Conservation (phyloP, 2,113 vertebrate genomes). For the Salminus brasiliensis region DNA sequence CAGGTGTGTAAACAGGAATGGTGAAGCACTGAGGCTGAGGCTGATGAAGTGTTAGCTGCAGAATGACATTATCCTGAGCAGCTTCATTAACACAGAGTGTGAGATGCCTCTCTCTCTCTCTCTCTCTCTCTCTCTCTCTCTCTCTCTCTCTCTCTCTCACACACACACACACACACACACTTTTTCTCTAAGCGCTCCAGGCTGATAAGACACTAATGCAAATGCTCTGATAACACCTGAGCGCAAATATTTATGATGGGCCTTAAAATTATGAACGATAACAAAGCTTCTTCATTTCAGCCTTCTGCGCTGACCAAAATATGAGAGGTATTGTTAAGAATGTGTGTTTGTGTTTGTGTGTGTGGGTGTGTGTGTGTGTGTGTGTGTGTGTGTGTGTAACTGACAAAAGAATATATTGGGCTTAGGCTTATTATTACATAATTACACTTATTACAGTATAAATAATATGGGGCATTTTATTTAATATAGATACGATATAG, state of each 20-base stretch:
- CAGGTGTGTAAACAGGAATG: too few relatives aligned
- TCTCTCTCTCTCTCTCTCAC: conserved; percentile 72
- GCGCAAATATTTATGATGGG: conserved; percentile 94
- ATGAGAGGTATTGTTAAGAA: too few relatives aligned
- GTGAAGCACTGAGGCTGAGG: conserved; percentile 58
- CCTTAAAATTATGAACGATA: conserved; percentile 78
- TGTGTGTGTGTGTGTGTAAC: too few relatives aligned
- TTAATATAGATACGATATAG: too few relatives aligned
- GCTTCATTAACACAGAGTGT: conserved; percentile 89
- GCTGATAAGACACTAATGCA: conserved; percentile 90
- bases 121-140: conserved; percentile 68
- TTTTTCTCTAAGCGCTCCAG: conserved; percentile 68
- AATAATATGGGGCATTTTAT: too few relatives aligned
- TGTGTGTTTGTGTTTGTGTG: too few relatives aligned
- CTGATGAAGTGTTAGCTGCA: conserved; percentile 90
- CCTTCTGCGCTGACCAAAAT: neutral
- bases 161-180: conserved; percentile 66
- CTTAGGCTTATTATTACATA: too few relatives aligned
- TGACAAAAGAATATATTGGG: too few relatives aligned
- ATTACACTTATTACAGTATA: too few relatives aligned
- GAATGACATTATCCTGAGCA: conserved; percentile 84
- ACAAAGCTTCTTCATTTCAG: neutral
- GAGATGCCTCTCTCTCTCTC: conserved; percentile 63
- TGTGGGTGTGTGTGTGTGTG: too few relatives aligned
- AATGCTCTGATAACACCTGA: conserved; percentile 92